phyloP scores from a whole-genome alignment of 35 echinoderm and acorn worm species.

The Lytechinus variegatus region DNA sequence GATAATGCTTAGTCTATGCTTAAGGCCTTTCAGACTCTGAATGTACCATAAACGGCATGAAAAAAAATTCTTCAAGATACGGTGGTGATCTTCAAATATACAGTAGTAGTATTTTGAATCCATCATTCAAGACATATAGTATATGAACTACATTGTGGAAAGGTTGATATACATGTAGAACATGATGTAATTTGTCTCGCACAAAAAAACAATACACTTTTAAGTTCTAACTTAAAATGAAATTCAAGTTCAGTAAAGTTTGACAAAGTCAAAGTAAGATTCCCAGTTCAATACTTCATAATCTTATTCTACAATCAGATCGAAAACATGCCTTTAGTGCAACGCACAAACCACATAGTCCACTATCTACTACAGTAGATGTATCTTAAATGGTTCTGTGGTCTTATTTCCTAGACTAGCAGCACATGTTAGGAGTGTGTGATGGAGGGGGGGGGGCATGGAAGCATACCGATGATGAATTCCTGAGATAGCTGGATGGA shows the following conservation, averaged over 20 bases:
- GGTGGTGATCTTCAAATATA: too few relatives aligned
- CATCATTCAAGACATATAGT: too few relatives aligned
- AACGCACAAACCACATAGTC: background rate
- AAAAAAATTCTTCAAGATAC: too few relatives aligned
- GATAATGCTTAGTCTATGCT: background rate
- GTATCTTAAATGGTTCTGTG: background rate
- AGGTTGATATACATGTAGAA: background rate
- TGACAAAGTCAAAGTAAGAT: background rate
- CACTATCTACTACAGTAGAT: too few relatives aligned
- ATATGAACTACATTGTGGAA: background rate
- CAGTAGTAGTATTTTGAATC: too few relatives aligned
- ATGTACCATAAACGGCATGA: too few relatives aligned
- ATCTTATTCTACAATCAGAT: background rate
- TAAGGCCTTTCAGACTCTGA: background rate
- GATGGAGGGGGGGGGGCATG: background rate
- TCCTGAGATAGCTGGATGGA: conserved; percentile 42
- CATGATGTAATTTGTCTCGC: background rate
- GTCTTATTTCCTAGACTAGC: background rate
- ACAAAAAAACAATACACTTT: background rate
- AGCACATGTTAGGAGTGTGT: background rate
- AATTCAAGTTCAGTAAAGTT: too few relatives aligned
- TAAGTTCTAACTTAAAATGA: background rate
- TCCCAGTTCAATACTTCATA: background rate
- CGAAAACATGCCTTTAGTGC: background rate
- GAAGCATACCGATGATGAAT: background rate